Evolutionary conservation across 2,113 vertebrate species (phyloP), one percentile per base, ranked within the genome.

Genomic region (human): DNA sequence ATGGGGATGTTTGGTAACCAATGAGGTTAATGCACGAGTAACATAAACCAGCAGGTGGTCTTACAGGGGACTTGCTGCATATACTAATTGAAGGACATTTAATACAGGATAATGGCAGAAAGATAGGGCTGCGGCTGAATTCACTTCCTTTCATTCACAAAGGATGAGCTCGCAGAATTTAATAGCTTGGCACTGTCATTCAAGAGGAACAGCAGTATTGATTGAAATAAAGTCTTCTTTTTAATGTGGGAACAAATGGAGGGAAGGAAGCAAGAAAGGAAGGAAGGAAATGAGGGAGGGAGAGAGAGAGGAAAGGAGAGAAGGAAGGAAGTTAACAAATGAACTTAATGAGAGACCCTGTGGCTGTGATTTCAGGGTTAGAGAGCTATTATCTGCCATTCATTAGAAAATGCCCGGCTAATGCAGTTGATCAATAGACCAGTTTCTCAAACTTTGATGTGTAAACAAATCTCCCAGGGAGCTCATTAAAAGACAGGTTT

Each of bases 11-110:
- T 98, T 98, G 96, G 96, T 98, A 98, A 98, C 98, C 98, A 98
- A 98, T 98, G 98, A 98, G 98, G 98, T 99, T 99, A 99, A 99
- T 98, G 97, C 94, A 94, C 70, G 96, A 98, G 98, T 98, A 98
- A 98, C 98, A 99, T 98, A 98, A 98, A 98, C 94, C 98, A 98
- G 97, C 97, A 97, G 98, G 98, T 97, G 97, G 96, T 97, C 98
- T 98, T 96, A 94, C 97, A 94, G 96, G 96, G 94, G 94, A 98
- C 98, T 98, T 83, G 82, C 94, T 98, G 97, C 97, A 98, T 98
- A 98, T 98, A 97, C 98, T 98, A 99, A 99, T 98, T 98, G 98
- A 98, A 98, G 98, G 98, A 97, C 98, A 97, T 87, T 97, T 98
- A 98, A 98, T 94, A 97, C 87, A 97, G 97, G 97, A 97, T 98